A percentile compares a stretch with the other conserved stretches of the same genome.
Conservation (phyloP, 2,888 invertebrate genomes). For the Tupiocoris notatus region DNA sequence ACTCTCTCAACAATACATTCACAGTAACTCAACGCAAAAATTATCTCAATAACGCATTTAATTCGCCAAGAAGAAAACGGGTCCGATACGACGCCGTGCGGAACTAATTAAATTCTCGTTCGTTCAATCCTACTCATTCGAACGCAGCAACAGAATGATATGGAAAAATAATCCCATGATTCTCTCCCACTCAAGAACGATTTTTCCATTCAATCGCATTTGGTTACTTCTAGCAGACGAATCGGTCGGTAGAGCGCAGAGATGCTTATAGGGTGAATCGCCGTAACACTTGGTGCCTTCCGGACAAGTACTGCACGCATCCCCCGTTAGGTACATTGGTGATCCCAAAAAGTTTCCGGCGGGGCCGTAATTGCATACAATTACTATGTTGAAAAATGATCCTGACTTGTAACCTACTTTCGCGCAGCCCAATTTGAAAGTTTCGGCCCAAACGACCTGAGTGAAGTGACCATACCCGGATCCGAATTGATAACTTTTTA, state of each 20-base stretch:
- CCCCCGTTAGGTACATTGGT: slow-evolving; percentile 26
- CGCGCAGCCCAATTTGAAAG: slow-evolving; percentile 29
- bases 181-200: no score
- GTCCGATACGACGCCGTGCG: no score
- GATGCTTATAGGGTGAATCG: neutral
- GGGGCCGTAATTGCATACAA: slow-evolving; percentile 41
- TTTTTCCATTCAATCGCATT: no score
- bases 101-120: no score
- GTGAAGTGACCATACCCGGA: slow-evolving; percentile 23
- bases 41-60: no score
- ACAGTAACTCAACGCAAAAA: no score
- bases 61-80: no score
- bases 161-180: no score
- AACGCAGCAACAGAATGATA: no score
- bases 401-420: neutral
- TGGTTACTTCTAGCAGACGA: no score
- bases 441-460: slow-evolving; percentile 37
- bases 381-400: neutral
- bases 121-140: no score
- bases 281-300: slow-evolving; percentile 4
- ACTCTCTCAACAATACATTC: no score
- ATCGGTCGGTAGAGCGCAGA: slow-evolving; percentile 1
- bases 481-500: neutral
- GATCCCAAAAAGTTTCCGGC: neutral
- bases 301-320: slow-evolving; percentile 1